Evolutionary conservation across 2,888 invertebrate species (phyloP).

Genomic region (Conchocele bisecta): DNA sequence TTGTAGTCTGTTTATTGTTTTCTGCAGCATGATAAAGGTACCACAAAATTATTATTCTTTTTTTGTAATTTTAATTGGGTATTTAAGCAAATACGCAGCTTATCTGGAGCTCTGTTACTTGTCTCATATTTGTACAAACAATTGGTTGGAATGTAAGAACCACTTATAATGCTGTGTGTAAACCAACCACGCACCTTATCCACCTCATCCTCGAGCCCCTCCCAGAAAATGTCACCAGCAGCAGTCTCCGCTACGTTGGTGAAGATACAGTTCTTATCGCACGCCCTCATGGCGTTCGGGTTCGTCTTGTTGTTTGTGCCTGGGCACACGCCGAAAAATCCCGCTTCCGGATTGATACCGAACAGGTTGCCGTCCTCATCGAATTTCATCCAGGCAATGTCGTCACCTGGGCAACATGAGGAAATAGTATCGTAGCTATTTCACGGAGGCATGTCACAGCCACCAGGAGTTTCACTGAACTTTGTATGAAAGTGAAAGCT

Average conservation of each 20-base stretch:
- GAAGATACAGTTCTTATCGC: slow-evolving; percentile 96
- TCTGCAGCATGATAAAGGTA: too few relatives aligned
- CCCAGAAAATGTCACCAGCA: slow-evolving; percentile 99
- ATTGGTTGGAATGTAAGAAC: neutral
- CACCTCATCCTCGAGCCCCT: slow-evolving; percentile 93
- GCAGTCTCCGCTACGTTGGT: slow-evolving; percentile 98
- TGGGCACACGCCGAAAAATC: slow-evolving; percentile 99
- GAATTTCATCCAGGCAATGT: slow-evolving; percentile 93
- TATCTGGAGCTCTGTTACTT: too few relatives aligned
- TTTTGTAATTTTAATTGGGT: too few relatives aligned
- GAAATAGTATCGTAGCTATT: neutral
- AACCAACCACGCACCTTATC: neutral
- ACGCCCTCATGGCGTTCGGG: slow-evolving; percentile 97
- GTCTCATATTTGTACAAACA: neutral
- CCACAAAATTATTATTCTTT: too few relatives aligned
- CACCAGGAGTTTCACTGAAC: neutral
- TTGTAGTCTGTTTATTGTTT: too few relatives aligned
- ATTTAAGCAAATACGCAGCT: too few relatives aligned
- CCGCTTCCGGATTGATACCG: slow-evolving; percentile 99
- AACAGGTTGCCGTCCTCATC: slow-evolving; percentile 88
- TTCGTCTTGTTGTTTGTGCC: slow-evolving; percentile 96
- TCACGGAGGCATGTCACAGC: neutral
- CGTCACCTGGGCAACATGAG: slow-evolving; percentile 86
- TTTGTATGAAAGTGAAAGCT: neutral
- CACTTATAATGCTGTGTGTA: neutral